Conservation (phyloP, 2,888 invertebrate genomes). For the Lasiommata megera region DNA sequence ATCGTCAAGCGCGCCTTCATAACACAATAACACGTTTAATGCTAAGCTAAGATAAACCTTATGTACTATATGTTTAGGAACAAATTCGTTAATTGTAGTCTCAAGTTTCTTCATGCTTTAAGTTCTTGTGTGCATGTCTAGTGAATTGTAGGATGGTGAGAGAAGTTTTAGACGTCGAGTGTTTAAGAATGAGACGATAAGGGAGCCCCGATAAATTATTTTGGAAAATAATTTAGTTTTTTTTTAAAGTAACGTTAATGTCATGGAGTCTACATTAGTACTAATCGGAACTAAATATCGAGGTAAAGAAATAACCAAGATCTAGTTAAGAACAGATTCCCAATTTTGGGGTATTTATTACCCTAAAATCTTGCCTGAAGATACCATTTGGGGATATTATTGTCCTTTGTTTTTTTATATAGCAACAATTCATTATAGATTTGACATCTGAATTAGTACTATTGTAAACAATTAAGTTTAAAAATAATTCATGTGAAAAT, state of each 20-base stretch:
- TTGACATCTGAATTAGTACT: background rate
- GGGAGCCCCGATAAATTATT: slow-evolving; percentile 32
- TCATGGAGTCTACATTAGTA: background rate
- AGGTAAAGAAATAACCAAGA: too few species aligned
- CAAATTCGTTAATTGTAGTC: slow-evolving; percentile 72
- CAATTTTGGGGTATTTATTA: too few species aligned
- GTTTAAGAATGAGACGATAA: slow-evolving; percentile 23
- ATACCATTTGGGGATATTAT: too few species aligned
- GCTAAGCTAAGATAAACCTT: slow-evolving; percentile 62
- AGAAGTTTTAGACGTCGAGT: slow-evolving; percentile 12
- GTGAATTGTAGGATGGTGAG: slow-evolving; percentile 32
- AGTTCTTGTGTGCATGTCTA: slow-evolving; percentile 53
- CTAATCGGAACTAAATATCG: too few species aligned
- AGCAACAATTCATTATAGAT: background rate
- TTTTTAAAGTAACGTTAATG: background rate
- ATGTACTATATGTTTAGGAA: slow-evolving; percentile 70
- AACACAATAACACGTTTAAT: slow-evolving; percentile 58
- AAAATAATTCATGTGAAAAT: slow-evolving; percentile 6
- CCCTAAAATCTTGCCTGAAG: too few species aligned
- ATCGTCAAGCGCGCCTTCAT: slow-evolving; percentile 68
- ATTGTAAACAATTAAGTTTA: background rate
- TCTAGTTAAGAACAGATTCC: too few species aligned
- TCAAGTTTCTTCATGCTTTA: slow-evolving; percentile 76
- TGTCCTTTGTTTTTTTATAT: too few species aligned
- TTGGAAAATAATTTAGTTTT: background rate